Conservation (phyloP, 2,797 vertebrate genomes). For the Denticeps clupeoides region DNA sequence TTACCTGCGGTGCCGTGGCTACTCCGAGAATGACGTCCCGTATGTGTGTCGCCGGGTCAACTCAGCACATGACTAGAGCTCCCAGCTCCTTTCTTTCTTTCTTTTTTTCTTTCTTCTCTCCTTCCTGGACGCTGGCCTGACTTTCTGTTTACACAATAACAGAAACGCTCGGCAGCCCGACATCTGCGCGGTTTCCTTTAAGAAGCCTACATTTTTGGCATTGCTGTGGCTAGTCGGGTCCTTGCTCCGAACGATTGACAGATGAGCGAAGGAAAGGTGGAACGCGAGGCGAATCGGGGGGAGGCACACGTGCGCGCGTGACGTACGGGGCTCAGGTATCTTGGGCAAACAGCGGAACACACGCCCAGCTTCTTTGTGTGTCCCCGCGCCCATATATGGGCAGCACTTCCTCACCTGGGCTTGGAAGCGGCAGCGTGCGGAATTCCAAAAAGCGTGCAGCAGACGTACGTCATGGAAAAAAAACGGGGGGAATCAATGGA, state of each 20-base stretch:
- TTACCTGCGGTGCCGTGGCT: too few species aligned
- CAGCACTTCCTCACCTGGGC: conserved; percentile 58
- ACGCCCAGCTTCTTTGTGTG: conserved; percentile 46
- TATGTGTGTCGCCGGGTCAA: conserved; percentile 19
- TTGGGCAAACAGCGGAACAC: conserved; percentile 35
- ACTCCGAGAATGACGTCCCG: too few species aligned
- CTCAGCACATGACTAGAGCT: too few species aligned
- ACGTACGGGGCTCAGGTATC: conserved; percentile 39
- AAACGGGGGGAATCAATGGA: conserved; percentile 54
- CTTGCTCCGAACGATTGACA: conserved; percentile 26
- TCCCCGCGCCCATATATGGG: conserved; percentile 59
- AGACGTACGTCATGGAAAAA: conserved; percentile 59
- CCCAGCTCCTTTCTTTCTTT: conserved; percentile 16
- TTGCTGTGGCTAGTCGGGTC: conserved; percentile 30
- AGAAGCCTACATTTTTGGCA: conserved; percentile 32
- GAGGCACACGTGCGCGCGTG: conserved; percentile 15
- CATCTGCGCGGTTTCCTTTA: conserved; percentile 36
- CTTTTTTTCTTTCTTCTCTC: conserved; percentile 24
- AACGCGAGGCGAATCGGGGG: neutral
- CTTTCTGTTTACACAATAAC: conserved; percentile 47
- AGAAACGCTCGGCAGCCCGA: conserved; percentile 25
- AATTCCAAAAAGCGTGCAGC: conserved; percentile 48
- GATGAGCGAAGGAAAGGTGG: conserved; percentile 12
- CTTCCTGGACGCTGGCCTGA: conserved; percentile 36
- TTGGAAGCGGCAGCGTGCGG: conserved; percentile 30